Base-by-base conservation (phyloP, 2,797 vertebrate species). In the Botia kubotai region DNA sequence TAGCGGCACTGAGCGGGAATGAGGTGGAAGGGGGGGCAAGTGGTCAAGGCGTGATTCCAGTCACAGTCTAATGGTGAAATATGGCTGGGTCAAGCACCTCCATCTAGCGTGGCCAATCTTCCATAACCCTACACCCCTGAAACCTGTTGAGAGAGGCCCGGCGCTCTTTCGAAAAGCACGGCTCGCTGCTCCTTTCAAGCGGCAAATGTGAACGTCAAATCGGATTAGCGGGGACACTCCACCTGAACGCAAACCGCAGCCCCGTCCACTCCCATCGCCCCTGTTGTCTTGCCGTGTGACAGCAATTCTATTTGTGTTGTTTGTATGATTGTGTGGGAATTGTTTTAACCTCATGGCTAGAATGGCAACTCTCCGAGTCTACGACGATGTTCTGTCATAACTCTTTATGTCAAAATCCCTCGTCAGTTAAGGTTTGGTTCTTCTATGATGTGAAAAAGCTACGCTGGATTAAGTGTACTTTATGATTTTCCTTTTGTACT, bases 201-300 rank as follows among this genome's bases (percentile, higher is more conserved):
- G 46, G 86, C 80, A 86, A 89, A 86, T 87, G 83, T 77, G 85
- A 87, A 86, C 79, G 83, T 86, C 83, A 84, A 86, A 85, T 82
- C 65, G 77, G 83, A 88, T 86, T 85, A 88, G 84, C 26, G 43
- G 67, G 76, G 80, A 86, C 83, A 87, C 77, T 74, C 77, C 71
- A 86, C 86, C 83, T 83, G 79, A 82, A 83, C 80, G 60, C 75
- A 79, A 82, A 79, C 72, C 14, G 6, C 78, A 74, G 72, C 73
- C 81, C 86, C 84, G 79, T 81, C 79, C 76, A 60, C 48, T 77
- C 73, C 82, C 75, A 83, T 85, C 85, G 80, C 79, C 82, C 77
- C 29, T 83, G 79, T 83, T 87, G 82, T 81, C 83, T 87, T 80
- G 75, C 73, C 43, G 23, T 67, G 65, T 82, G 86, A 85, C 81